Conservation (phyloP, 2,113 vertebrate species). For the Brachionichthys hirsutus region DNA sequence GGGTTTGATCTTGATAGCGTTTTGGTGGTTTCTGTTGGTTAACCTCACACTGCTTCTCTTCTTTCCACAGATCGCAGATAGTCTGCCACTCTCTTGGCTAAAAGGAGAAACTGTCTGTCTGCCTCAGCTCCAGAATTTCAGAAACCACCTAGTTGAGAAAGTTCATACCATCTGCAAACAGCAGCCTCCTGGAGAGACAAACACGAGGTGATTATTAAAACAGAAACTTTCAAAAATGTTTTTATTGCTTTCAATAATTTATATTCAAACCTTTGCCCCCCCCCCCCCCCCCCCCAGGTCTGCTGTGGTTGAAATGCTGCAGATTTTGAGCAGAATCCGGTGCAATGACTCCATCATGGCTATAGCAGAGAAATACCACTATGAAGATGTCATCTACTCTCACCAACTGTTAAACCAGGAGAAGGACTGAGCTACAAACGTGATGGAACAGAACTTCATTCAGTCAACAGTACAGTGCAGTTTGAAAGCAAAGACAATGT, state of each 20-base stretch:
- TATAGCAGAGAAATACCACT: conserved; percentile 79
- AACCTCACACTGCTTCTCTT: neutral
- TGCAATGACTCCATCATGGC: conserved; percentile 79
- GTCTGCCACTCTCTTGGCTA: conserved; percentile 86
- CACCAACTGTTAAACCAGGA: conserved; percentile 69
- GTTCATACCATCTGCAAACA: conserved; percentile 71
- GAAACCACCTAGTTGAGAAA: conserved; percentile 81
- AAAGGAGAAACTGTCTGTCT: conserved; percentile 66
- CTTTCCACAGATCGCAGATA: conserved; percentile 77
- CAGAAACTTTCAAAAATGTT: too few species aligned
- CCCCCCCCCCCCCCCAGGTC: conserved; percentile 72
- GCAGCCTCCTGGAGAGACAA: conserved; percentile 51
- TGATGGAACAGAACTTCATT: neutral
- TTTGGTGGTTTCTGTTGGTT: neutral
- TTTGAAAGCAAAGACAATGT: neutral
- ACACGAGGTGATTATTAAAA: conserved; percentile 58
- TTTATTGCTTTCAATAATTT: too few species aligned
- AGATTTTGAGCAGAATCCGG: conserved; percentile 81
- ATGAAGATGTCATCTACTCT: conserved; percentile 76
- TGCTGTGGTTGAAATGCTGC: conserved; percentile 80
- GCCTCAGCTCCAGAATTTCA: conserved; percentile 83
- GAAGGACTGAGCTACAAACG: conserved; percentile 11
- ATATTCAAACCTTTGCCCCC: conserved; percentile 13
- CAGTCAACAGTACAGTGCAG: neutral
- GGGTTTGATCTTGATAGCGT: neutral